phyloP scores from a whole-genome alignment of 2,113 vertebrate species.

The Colius striatus region DNA sequence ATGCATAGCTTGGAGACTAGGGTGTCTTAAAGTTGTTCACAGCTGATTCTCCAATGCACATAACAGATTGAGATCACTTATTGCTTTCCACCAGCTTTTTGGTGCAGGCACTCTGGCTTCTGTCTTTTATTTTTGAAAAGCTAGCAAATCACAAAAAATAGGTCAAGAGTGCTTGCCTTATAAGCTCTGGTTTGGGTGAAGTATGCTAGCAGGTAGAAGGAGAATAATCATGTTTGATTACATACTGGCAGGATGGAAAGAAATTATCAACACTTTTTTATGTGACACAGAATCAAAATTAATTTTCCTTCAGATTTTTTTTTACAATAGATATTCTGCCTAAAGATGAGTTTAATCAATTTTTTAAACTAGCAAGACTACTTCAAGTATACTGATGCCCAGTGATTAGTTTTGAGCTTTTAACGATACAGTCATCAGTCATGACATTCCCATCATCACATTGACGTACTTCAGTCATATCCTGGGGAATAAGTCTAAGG shows the following conservation, averaged over 20 bases:
- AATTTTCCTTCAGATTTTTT: neutral
- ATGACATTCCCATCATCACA: neutral
- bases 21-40: constrained; percentile 34
- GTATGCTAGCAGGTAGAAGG: neutral
- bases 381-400: neutral
- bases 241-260: neutral
- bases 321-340: neutral
- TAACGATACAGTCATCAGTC: constrained; percentile 1
- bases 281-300: constrained; percentile 11
- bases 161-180: constrained; percentile 1
- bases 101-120: neutral
- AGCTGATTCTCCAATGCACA: constrained; percentile 30
- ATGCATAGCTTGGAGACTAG: constrained; percentile 56
- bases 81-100: constrained; percentile 13
- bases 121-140: constrained; percentile 29
- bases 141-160: constrained; percentile 33
- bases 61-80: constrained; percentile 15
- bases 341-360: constrained; percentile 3
- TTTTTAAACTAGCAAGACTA: neutral
- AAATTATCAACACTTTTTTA: neutral
- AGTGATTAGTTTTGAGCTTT: neutral
- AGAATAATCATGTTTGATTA: constrained; percentile 15
- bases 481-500: neutral
- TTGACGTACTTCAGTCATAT: neutral
- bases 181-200: constrained; percentile 12